Conservation (phyloP, 2,113 vertebrate genomes). For the Donacobius atricapilla region DNA sequence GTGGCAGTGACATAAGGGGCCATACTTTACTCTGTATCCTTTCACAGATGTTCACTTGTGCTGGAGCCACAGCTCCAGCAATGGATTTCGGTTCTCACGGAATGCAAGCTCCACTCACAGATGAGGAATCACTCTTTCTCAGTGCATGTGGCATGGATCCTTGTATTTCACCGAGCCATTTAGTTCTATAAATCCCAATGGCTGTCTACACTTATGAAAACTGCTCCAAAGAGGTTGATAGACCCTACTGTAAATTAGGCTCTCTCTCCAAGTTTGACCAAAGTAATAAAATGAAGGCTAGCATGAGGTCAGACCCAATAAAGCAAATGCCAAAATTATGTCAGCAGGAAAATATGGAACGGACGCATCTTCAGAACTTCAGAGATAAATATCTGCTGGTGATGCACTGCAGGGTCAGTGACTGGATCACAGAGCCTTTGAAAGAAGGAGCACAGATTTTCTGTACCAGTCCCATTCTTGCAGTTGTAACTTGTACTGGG, state of each 20-base stretch:
- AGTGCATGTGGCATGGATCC: background rate
- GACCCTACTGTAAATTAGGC: conserved; percentile 20
- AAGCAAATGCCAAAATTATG: conserved; percentile 61
- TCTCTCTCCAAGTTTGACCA: background rate
- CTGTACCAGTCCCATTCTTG: background rate
- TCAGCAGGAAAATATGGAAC: conserved; percentile 27
- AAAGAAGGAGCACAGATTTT: background rate
- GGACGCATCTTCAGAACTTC: background rate
- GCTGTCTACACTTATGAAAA: conserved; percentile 37
- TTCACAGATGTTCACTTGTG: conserved; percentile 58
- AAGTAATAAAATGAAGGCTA: conserved; percentile 51
- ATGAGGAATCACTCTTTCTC: conserved; percentile 55
- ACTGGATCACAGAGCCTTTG: background rate
- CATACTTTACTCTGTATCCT: conserved; percentile 35
- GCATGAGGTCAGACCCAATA: conserved; percentile 1
- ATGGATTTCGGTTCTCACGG: background rate
- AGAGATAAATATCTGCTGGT: conserved; percentile 41
- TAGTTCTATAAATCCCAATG: conserved; percentile 61
- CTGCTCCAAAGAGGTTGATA: conserved; percentile 37
- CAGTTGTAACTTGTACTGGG: accelerated
- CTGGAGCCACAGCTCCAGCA: background rate
- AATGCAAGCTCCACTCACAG: background rate
- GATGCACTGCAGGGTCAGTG: conserved; percentile 5
- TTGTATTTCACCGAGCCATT: conserved; percentile 58
- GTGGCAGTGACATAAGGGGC: conserved; percentile 14